Percentiles rank a stretch among this genome's conserved stretches.
Conservation (phyloP, 1,140 invertebrate species). For the Triops longicaudatus region DNA sequence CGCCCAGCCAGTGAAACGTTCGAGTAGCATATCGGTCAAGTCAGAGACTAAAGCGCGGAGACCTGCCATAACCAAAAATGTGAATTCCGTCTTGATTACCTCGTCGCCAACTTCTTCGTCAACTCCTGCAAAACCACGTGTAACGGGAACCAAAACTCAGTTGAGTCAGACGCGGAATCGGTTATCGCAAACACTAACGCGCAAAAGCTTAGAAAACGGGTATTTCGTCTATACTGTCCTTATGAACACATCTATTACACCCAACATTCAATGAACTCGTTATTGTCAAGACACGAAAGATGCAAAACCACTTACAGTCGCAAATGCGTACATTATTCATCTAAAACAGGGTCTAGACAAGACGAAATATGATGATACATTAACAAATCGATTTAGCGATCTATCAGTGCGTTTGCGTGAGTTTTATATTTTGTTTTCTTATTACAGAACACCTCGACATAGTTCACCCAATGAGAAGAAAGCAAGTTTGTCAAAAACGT, state of each 20-base stretch:
- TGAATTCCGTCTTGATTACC: not conserved
- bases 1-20: not conserved
- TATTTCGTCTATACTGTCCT: not conserved
- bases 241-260: no score
- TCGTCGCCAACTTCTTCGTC: not conserved
- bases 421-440: no score
- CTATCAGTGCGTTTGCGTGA: no score
- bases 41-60: not conserved
- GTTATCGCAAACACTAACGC: not conserved
- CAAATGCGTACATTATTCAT: no score
- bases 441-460: not conserved
- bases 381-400: no score
- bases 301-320: no score
- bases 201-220: not conserved
- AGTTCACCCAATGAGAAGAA: not conserved
- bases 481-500: not conserved
- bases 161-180: not conserved
- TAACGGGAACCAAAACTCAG: not conserved
- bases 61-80: not conserved
- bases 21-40: not conserved
- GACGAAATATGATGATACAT: no score
- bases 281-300: no score
- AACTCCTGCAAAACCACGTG: not conserved
- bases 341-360: no score
- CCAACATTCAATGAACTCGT: no score